Evolutionary conservation across 1,140 invertebrate genomes (phyloP).

Genomic region (Ylistrum balloti): DNA sequence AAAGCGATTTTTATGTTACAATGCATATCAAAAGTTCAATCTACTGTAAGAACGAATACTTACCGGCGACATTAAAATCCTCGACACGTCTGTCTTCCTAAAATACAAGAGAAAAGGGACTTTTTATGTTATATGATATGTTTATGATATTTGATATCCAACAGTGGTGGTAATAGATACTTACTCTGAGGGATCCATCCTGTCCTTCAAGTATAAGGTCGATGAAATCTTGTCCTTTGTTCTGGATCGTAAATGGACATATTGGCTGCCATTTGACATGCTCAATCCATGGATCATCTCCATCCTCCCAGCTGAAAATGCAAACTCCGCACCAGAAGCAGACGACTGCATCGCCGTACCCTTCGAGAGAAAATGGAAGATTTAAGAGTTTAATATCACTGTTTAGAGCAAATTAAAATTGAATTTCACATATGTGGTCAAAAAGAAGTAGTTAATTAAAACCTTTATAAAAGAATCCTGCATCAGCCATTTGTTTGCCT

Average conservation of each 20-base stretch:
- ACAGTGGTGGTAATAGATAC: background rate
- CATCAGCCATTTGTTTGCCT: background rate
- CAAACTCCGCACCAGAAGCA: background rate
- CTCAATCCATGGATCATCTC: background rate
- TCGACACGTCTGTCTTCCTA: background rate
- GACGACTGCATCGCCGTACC: background rate
- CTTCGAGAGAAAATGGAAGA: background rate
- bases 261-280: background rate
- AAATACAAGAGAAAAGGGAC: background rate
- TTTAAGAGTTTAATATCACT: background rate
- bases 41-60: background rate
- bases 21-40: no score
- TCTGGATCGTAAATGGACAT: background rate
- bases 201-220: background rate
- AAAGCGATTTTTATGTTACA: no score
- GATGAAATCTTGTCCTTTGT: background rate
- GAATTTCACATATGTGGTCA: no score
- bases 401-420: background rate
- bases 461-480: slow-evolving; percentile 14
- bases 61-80: background rate
- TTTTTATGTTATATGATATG: no score
- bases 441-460: background rate
- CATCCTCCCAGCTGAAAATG: background rate
- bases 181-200: background rate
- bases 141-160: no score